Conservation (phyloP, 2,113 vertebrate genomes). For the Delphinapterus leucas region DNA sequence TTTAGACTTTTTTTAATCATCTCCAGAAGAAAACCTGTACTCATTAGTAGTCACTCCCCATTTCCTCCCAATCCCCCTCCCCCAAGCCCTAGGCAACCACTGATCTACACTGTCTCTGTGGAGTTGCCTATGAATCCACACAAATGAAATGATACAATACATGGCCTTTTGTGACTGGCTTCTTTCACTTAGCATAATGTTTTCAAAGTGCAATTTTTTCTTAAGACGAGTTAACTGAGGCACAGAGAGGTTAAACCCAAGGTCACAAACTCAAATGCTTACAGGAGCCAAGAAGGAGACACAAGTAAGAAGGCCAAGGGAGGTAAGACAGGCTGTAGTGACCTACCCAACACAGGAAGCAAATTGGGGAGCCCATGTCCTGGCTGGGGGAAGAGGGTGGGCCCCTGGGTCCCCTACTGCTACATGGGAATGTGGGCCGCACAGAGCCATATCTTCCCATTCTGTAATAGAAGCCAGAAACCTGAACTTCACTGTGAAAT, state of each 20-base stretch:
- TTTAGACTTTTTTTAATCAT: neutral
- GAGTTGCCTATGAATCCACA: neutral
- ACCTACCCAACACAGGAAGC: neutral
- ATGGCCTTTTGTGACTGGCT: neutral
- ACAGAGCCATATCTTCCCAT: neutral
- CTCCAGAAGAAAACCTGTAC: too few species aligned
- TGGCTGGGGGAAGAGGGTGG: neutral
- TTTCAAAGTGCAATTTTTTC: neutral
- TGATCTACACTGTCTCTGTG: neutral
- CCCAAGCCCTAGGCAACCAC: neutral
- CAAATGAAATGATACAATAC: neutral
- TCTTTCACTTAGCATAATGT: neutral
- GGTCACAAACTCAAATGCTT: neutral
- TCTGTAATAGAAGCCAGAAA: neutral
- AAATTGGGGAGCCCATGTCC: neutral
- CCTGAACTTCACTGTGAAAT: neutral
- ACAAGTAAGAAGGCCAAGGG: neutral
- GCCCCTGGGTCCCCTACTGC: too few species aligned
- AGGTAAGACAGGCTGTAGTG: neutral
- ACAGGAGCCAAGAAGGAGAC: neutral
- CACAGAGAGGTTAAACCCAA: neutral
- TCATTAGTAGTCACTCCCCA: neutral
- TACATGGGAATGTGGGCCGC: neutral
- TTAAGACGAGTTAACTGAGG: neutral
- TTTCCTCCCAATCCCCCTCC: too few species aligned